Evolutionary conservation across 30 jellyfish, hydroid and myxozoan genomes (phyloP), one percentile per base, ranked within the genome.

Genomic region (Aurelia sp.): DNA sequence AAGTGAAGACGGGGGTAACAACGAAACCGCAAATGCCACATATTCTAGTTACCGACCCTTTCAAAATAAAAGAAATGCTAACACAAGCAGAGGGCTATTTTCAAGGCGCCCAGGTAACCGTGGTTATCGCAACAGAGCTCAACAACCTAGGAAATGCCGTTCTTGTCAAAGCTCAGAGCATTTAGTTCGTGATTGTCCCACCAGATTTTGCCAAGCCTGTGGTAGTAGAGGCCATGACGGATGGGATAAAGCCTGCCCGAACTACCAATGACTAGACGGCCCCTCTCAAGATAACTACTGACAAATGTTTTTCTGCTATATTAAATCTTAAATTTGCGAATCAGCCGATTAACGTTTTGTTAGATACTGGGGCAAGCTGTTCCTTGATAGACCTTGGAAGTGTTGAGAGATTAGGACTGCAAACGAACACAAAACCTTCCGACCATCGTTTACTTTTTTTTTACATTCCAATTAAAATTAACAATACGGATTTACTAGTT

Each of bases 341-440:
- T 51, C 13, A 4, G 13, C 35, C 24, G n/a, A 31, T 58, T 33
- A 83, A 83, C 53, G 86, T 86, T 41, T 83, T 83, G 66, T 9
- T 69, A 12, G 92, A 83, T 65, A 83, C 87, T 5, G 87, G 87
- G 75, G 92, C 92, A 27, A 83, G 92, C 41, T 83, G 86, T 60
- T 69, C 87, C 66, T 22, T 83, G 57, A 69, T 83, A 27, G 86
- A 83, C 65, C 55, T 59, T 40, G 92, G 92, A 19, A 83, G 92
- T 60, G 15, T 83, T 10, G 47, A 70, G 71, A 52, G 21, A 51
- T 51, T 70, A 17, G 63, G 78, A 8, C 40, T 82, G 61, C 30
- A 64, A 13, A 12, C 64, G 18, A 19, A 15, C 12, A 73, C 70
- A 13, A 58, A 83, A 10, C 30, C 67, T 35, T 17, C 81, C 60